Evolutionary conservation across 2,888 invertebrate genomes (phyloP).

Genomic region (Drosophila fulvimacula): DNA sequence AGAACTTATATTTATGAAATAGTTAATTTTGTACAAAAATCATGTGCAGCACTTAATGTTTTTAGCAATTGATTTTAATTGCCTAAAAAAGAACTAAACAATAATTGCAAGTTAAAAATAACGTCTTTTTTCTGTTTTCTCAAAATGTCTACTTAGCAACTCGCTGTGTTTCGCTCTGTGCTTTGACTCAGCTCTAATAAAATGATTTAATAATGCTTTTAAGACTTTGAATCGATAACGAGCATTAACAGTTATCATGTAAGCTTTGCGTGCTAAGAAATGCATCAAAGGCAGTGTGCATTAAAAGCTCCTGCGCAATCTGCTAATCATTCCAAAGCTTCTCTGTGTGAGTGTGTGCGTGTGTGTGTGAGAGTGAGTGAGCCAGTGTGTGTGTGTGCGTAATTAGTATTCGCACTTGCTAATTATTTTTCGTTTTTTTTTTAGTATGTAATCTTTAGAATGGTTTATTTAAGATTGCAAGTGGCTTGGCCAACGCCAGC

Average conservation of each 20-base stretch:
- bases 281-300: slow-evolving; percentile 20
- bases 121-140: background rate
- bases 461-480: slow-evolving; percentile 35
- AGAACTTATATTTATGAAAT: background rate
- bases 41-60: background rate
- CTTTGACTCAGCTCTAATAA: slow-evolving; percentile 3
- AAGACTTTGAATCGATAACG: slow-evolving; percentile 30
- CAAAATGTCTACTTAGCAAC: background rate
- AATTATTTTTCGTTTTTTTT: slow-evolving; percentile 5
- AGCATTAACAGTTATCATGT: slow-evolving; percentile 34
- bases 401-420: slow-evolving; percentile 37
- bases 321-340: slow-evolving; percentile 30
- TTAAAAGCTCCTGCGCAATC: slow-evolving; percentile 40
- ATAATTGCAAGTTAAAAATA: slow-evolving; percentile 1
- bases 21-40: background rate
- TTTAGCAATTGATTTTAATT: background rate
- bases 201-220: slow-evolving; percentile 7
- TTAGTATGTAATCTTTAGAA: slow-evolving; percentile 21
- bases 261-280: slow-evolving; percentile 46
- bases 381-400: background rate
- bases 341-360: background rate
- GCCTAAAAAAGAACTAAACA: background rate
- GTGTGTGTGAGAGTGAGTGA: background rate
- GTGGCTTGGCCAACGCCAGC: slow-evolving; percentile 21
- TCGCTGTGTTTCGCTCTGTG: slow-evolving; percentile 1